phyloP scores from a whole-genome alignment of 2,113 vertebrate genomes.

The Delphinapterus leucas region DNA sequence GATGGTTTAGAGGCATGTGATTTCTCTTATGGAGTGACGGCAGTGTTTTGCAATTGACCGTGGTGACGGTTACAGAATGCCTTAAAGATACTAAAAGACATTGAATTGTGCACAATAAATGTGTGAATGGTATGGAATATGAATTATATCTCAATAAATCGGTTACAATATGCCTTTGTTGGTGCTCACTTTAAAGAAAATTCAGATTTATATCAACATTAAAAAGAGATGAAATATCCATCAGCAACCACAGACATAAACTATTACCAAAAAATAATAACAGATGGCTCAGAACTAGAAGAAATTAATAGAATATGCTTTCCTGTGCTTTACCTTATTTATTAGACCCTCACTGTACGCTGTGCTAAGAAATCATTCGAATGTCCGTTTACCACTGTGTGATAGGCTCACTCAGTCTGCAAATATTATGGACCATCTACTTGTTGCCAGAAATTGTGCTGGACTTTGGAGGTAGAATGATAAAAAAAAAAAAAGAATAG shows the following conservation, averaged over 20 bases:
- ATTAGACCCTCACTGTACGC: neutral
- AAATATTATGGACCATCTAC: neutral
- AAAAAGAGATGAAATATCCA: neutral
- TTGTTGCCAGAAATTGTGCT: neutral
- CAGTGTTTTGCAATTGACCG: neutral
- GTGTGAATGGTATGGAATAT: neutral
- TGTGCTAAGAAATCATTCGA: neutral
- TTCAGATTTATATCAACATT: neutral
- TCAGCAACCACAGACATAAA: neutral
- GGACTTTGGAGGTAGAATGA: neutral
- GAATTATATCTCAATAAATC: neutral
- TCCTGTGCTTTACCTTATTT: neutral
- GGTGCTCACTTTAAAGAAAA: neutral
- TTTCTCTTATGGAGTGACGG: neutral
- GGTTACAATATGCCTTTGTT: neutral
- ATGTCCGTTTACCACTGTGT: neutral
- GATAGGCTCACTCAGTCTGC: neutral
- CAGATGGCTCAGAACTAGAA: neutral
- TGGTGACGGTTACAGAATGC: neutral
- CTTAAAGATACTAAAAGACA: neutral
- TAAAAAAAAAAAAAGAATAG: neutral
- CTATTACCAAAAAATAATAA: neutral
- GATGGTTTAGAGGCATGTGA: rapidly evolving
- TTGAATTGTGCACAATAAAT: neutral
- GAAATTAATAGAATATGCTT: neutral